phyloP scores from a whole-genome alignment of 2,113 vertebrate genomes.

The Salvelinus alpinus region DNA sequence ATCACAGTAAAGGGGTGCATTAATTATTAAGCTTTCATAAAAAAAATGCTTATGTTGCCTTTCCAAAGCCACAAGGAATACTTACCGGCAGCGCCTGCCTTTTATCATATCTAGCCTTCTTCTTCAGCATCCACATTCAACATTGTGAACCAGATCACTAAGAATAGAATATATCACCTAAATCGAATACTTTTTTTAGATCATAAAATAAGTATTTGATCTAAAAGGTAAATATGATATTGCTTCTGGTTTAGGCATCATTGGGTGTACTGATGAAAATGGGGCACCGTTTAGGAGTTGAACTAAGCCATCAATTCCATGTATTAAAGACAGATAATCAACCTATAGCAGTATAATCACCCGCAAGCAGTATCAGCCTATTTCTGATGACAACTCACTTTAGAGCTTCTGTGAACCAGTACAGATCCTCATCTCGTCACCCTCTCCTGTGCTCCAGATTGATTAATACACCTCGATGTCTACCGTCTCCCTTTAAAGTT shows the following conservation, averaged over 20 bases:
- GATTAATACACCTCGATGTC: conserved; percentile 21
- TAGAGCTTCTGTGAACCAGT: not conserved
- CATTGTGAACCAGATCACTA: not conserved
- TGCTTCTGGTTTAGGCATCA: no score
- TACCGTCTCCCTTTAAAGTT: conserved; percentile 16
- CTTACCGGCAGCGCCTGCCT: conserved; percentile 29
- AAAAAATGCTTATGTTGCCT: conserved; percentile 45
- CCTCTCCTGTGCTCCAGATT: not conserved
- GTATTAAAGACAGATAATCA: no score
- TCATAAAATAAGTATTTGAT: not conserved
- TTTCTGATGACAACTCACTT: conserved; percentile 1
- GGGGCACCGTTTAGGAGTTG: no score
- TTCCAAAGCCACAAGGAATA: conserved; percentile 33
- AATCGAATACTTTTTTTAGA: not conserved
- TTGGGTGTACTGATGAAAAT: no score
- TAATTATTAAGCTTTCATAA: conserved; percentile 51
- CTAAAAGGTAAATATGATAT: not conserved
- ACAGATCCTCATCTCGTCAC: not conserved
- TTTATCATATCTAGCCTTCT: conserved; percentile 21
- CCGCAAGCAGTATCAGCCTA: not conserved
- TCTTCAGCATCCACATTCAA: not conserved
- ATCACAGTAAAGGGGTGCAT: conserved; percentile 37
- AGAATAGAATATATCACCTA: not conserved
- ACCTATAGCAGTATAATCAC: not conserved
- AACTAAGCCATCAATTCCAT: not conserved